Evolutionary conservation across 23 tunicate species (phyloP), one percentile per base, ranked within the genome.

Genomic region (Styela plicata): DNA sequence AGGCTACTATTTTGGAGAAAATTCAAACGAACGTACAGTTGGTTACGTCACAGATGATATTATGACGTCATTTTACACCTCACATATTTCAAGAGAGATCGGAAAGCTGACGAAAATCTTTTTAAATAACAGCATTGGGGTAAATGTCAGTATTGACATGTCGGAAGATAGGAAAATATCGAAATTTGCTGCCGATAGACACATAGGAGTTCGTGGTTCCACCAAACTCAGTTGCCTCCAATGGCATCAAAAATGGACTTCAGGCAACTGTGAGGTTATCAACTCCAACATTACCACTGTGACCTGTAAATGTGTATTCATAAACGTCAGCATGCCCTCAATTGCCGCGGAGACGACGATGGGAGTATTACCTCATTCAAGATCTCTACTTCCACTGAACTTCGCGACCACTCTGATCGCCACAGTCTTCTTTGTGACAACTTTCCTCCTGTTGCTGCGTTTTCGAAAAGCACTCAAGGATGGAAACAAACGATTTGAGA

Each of bases 401-500:
- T 71, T 71, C 17, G 77, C 16, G 5, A 33, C 34, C 24, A 71
- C 77, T 71, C 36, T 71, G 3, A 30, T 71, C 5, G 32, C 77
- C 7, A 71, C 77, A 5, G 2, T 27, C 3, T 71, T 71, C 29
- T 71, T 71, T 16, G 16, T 71, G 18, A 36, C 34, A 3, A 71
- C 77, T 5, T 71, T 71, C 7, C 23, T 71, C 32, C 32, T 71
- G 2, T 29, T 71, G 36, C 32, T 71, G 34, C 36, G 77, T 18
- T 71, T 30, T 71, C 35, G 77, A n/a, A 27, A 34, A 32, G 77
- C 34, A 28, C 34, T 28, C 7, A 71, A 71, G 29, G 77, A 71
- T 36, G 36, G 36, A 3, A 71, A 71, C 77, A 71, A 71, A 36
- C 77, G 77, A 3, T 71, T 28, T 17, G 35, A 28, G 24, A 34